Base-by-base conservation (phyloP, 2,888 invertebrate genomes). In the Leptinotarsa rubiginosa region DNA sequence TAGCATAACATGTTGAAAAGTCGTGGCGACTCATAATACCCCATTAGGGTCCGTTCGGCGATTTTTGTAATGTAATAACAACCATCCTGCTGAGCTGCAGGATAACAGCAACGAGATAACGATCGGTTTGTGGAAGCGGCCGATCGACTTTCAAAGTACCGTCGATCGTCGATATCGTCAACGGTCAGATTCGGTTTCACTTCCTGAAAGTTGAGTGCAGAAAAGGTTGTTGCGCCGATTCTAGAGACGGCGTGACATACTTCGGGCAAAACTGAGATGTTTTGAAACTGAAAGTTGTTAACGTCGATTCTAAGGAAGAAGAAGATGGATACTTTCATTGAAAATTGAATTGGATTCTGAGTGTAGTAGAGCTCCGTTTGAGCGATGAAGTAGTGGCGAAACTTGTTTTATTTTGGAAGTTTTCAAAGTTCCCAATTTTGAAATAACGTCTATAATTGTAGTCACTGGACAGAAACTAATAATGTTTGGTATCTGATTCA, bases 21-120 rank as follows among this genome's bases (percentile, higher is more conserved):
- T 73, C 73, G 73, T 71, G 72, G 67, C 69, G 41, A 66, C 73
- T 73, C 71, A 65, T 67, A 68, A 68, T 70, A 75, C 68, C 75
- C 49, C 70, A 73, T 75, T 70, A 71, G 50, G 73, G 70, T 64
- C 50, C 59, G 59, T 47, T 59, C 59, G 59, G 59, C 66, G 54
- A 75, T 75, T 77, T 77, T 75, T 72, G 25, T 65, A 66, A 64
- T 56, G 68, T 74, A 74, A 77, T 75, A 77, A 75, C 73, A 77
- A 75, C 74, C 70, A 74, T 77, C 71, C 71, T 59, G 75, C 67
- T 65, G 66, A 50, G 75, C 75, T 75, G 69, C 72, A 75, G 77
- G 77, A 76, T 72, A 76, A 68, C 59, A 69, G 75, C 77, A 77
- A 72, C 64, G 70, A 78, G 78, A 76, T 78, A 78, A 78, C 75